Base-by-base conservation (phyloP, 2,888 invertebrate species). In the Conus canariensis region DNA sequence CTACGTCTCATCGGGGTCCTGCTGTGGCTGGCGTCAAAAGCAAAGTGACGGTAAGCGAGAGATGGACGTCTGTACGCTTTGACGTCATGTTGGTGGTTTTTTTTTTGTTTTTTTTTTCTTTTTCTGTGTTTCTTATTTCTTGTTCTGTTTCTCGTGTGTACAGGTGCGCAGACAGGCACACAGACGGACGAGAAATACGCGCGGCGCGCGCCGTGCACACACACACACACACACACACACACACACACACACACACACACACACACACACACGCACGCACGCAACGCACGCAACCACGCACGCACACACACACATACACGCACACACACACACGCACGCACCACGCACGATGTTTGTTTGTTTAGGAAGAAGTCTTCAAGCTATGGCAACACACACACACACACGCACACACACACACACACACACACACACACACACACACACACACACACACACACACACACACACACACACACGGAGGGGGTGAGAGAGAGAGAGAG, bases 351-450 rank as follows among this genome's bases (percentile, higher is more conserved):
- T 0, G 0, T 30, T 30, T 30, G 30, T 30, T 30, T 30, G n/a
- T n/a, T n/a, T n/a, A n/a, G 2, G 30, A 2, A 30, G 2, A 2
- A 30, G 2, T 0, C 2, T 0, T 30, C 2, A 0, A 19, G 1
- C 0, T 30, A 30, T 30, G 0, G 30, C 30, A 30, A 80, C 80
- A 6, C 80, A 80, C 80, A 45, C 80, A 80, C 80, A 6, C 80
- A 80, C 80, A 22, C 80, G 12, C 30, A 80, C 80, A 45, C 45
- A 10, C 60, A 64, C 60, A 64, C 60, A 64, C 60, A 64, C 74
- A 74, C 74, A n/a, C 74, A 74, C 74, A 74, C 25, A 74, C 74
- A n/a, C 74, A 74, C 74, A 22, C 22, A n/a, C 19, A 74, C 74
- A 22, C 19, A 30, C 16, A 64, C 60, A n/a, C n/a, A n/a, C n/a